These are phyloP conservation scores for Tolmerus cingulatus DNA, from an alignment of 2,888 invertebrate genomes.

Conservation along the genomic window DNA sequence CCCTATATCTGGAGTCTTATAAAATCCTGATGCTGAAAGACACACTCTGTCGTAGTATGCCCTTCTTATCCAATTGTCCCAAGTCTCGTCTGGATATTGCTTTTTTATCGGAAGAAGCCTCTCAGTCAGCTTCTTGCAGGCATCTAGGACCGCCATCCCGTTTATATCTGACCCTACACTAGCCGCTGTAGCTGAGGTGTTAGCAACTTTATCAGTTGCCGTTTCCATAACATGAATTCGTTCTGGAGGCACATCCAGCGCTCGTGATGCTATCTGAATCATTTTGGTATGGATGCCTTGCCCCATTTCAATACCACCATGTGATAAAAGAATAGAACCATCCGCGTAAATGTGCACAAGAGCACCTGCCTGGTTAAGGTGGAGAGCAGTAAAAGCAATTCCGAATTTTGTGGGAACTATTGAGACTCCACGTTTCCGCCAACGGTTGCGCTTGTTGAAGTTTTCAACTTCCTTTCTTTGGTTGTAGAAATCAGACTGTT, in stretches of 20 bases:
- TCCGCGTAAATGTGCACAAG: conserved; percentile 86
- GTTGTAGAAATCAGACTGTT: conserved; percentile 71
- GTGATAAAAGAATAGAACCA: conserved; percentile 87
- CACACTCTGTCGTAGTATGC: conserved; percentile 82
- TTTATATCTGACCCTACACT: conserved; percentile 89
- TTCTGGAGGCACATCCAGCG: conserved; percentile 73
- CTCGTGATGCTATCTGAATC: conserved; percentile 86
- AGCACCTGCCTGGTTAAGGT: conserved; percentile 87
- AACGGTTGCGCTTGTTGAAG: conserved; percentile 82
- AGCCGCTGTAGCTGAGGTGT: conserved; percentile 89
- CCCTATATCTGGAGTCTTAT: conserved; percentile 77
- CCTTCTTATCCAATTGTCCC: conserved; percentile 83
- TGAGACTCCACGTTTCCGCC: conserved; percentile 86
- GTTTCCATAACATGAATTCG: conserved; percentile 85
- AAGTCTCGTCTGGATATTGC: conserved; percentile 77
- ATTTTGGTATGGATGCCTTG: conserved; percentile 97
- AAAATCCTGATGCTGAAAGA: conserved; percentile 84
- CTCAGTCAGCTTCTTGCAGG: conserved; percentile 77
- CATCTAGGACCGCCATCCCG: conserved; percentile 88
- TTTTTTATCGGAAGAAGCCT: conserved; percentile 78
- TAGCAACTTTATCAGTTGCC: conserved; percentile 89
- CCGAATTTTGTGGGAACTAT: conserved; percentile 86
- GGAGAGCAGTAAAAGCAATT: conserved; percentile 78
- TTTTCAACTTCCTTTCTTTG: conserved; percentile 69
- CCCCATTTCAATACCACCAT: conserved; percentile 97